Conservation (phyloP, 35 echinoderm and acorn worm genomes). For the Eucidaris tribuloides region DNA sequence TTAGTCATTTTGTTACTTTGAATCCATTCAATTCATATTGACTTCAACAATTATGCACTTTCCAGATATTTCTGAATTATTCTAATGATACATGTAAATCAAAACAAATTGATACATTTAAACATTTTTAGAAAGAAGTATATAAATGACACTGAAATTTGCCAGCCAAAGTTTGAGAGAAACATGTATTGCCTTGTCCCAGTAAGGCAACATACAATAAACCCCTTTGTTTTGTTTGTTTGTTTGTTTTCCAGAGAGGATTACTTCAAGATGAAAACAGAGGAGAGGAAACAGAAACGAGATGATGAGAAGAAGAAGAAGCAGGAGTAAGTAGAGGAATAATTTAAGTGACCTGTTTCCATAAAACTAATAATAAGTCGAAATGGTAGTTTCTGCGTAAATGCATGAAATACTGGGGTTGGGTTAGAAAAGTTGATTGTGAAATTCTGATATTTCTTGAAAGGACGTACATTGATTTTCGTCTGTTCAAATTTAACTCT, state of each 20-base stretch:
- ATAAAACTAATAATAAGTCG: too few relatives aligned
- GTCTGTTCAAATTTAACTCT: too few relatives aligned
- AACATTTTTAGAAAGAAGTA: not conserved
- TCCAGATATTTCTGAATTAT: not conserved
- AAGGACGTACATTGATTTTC: too few relatives aligned
- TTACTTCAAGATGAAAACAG: constrained; percentile 77
- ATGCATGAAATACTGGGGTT: too few relatives aligned
- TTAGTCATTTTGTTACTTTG: too few relatives aligned
- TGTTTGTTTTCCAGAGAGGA: constrained; percentile 59
- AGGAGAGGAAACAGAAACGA: constrained; percentile 57
- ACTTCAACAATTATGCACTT: too few relatives aligned
- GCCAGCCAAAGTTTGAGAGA: not conserved
- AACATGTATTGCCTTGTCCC: not conserved
- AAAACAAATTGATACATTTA: not conserved
- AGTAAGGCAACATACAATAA: not conserved
- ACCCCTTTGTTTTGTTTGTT: not conserved
- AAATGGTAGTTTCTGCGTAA: too few relatives aligned
- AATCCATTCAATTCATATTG: too few relatives aligned
- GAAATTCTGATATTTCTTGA: too few relatives aligned
- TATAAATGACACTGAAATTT: not conserved
- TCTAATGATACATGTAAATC: not conserved
- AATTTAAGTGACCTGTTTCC: too few relatives aligned
- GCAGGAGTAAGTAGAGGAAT: constrained; percentile 65
- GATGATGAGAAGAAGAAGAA: constrained; percentile 79
- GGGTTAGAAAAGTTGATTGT: too few relatives aligned